A percentile compares a stretch with the other conserved stretches of the same genome.
Evolutionary conservation across 2,797 vertebrate species (phyloP).

Genomic region (Carcharodon carcharias): DNA sequence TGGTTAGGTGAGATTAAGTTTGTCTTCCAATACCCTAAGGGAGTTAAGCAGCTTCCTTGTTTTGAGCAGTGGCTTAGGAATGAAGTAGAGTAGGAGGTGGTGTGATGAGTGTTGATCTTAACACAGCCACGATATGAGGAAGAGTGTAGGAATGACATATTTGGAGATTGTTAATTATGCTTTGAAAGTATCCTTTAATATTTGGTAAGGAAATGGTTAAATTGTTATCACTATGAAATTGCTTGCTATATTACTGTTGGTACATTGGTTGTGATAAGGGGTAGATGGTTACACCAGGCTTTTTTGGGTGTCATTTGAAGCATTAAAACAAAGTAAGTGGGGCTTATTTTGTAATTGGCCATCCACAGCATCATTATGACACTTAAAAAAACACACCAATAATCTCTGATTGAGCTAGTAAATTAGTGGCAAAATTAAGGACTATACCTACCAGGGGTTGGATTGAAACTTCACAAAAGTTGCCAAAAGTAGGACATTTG

Average conservation of each 20-base stretch:
- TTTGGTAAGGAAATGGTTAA: not conserved
- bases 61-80: not conserved
- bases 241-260: not conserved
- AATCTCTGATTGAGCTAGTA: not conserved
- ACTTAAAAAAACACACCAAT: not conserved
- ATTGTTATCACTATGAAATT: not conserved
- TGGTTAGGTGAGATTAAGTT: not conserved
- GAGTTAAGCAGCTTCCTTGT: not conserved
- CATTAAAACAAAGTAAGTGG: not conserved
- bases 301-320: not conserved
- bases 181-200: not conserved
- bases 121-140: not conserved
- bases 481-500: not conserved
- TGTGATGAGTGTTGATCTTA: not conserved
- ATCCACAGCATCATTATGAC: not conserved
- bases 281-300: not conserved
- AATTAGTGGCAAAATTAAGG: not conserved
- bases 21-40: not conserved
- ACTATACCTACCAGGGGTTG: too few species aligned
- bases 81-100: not conserved
- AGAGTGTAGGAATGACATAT: not conserved
- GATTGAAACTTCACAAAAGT: not conserved
- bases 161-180: not conserved
- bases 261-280: not conserved
- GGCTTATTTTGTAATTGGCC: not conserved